A percentile compares a stretch with the other conserved stretches of the same genome.
Evolutionary conservation across 2,888 invertebrate species (phyloP).

Genomic region (Pimpla rufipes): DNA sequence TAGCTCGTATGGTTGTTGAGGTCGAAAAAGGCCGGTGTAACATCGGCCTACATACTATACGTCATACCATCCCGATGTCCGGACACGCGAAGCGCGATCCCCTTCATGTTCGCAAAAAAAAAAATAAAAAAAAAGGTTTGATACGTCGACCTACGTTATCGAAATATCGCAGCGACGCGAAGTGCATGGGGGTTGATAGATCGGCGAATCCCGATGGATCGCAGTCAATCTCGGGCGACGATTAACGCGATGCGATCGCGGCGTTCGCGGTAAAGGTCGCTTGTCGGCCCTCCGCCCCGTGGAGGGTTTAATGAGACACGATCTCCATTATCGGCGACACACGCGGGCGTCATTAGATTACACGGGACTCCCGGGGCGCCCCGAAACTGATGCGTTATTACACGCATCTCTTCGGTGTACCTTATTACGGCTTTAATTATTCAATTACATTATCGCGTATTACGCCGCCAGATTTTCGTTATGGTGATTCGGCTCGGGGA

Average conservation of each 20-base stretch:
- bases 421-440: slow-evolving; percentile 2
- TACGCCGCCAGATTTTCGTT: not conserved
- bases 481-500: not conserved
- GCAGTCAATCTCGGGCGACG: slow-evolving; percentile 31
- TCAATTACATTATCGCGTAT: not conserved
- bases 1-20: not conserved
- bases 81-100: not conserved
- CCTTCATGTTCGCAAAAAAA: not conserved
- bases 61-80: not conserved
- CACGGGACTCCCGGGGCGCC: not conserved
- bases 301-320: slow-evolving; percentile 52
- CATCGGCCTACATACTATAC: too few relatives aligned
- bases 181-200: slow-evolving; percentile 33
- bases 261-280: slow-evolving; percentile 13
- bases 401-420: not conserved
- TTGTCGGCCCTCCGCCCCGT: not conserved
- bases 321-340: slow-evolving; percentile 48
- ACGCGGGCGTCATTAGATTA: slow-evolving; percentile 23
- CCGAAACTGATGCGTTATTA: not conserved
- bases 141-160: slow-evolving; percentile 23
- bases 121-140: not conserved
- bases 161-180: slow-evolving; percentile 17
- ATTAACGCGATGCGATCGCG: slow-evolving; percentile 33
- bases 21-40: not conserved
- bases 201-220: slow-evolving; percentile 1